A percentile compares a stretch with the other conserved stretches of the same genome.
Conservation (phyloP, 2,797 vertebrate species). For the Schizothorax lantsangensis region DNA sequence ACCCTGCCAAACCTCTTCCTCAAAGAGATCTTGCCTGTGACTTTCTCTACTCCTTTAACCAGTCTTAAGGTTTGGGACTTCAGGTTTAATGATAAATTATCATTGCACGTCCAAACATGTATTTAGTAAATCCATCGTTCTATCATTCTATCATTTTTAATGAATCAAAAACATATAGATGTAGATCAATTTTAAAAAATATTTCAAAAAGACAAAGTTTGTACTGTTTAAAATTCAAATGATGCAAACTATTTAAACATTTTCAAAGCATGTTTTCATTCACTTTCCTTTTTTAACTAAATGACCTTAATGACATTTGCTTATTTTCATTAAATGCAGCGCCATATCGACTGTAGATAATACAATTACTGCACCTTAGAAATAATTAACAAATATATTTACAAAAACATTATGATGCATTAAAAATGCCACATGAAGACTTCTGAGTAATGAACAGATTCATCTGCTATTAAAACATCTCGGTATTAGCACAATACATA, state of each 20-base stretch:
- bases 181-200: background rate
- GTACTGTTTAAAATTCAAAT: background rate
- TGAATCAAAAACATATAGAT: background rate
- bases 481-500: background rate
- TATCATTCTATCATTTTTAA: background rate
- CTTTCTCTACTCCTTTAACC: too few relatives aligned
- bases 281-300: background rate
- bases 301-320: background rate
- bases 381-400: background rate
- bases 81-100: too few relatives aligned
- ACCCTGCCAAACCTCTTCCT: too few relatives aligned
- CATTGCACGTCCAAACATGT: too few relatives aligned
- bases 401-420: background rate
- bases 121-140: too few relatives aligned
- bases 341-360: background rate
- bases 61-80: too few relatives aligned
- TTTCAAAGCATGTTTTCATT: background rate
- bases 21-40: too few relatives aligned
- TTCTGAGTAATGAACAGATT: background rate
- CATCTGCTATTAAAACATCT: slow-evolving; percentile 2
- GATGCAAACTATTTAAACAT: background rate
- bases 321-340: background rate
- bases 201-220: background rate
- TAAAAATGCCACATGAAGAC: background rate
- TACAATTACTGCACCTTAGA: background rate